A percentile compares a stretch with the other conserved stretches of the same genome.
Conservation (phyloP, 2,797 vertebrate species). For the Sebastes steindachneri region DNA sequence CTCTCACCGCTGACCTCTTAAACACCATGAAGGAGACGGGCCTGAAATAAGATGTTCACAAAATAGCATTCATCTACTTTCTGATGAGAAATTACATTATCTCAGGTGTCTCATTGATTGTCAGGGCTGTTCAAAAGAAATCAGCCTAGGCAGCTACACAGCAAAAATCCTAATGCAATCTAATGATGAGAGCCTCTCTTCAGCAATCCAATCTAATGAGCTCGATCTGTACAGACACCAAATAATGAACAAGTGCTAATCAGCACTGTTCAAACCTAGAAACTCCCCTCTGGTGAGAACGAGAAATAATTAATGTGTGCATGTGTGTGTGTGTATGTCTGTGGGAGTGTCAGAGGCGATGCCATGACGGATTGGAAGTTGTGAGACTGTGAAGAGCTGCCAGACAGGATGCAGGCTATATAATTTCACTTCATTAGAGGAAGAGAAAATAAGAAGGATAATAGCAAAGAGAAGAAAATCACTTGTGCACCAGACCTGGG, state of each 20-base stretch:
- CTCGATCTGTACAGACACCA: slow-evolving; percentile 2
- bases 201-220: neutral
- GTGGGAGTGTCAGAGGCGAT: neutral
- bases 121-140: neutral
- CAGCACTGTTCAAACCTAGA: neutral
- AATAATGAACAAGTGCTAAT: slow-evolving; percentile 31
- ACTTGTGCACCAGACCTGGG: neutral
- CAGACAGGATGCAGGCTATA: slow-evolving; percentile 12
- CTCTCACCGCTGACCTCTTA: neutral
- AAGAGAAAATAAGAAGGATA: neutral
- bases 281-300: slow-evolving; percentile 5
- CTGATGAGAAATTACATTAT: neutral
- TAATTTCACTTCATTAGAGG: slow-evolving; percentile 4
- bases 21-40: neutral
- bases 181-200: neutral
- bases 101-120: neutral
- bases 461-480: neutral
- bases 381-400: neutral
- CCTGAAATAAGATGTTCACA: neutral
- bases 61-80: neutral
- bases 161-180: neutral
- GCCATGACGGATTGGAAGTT: neutral
- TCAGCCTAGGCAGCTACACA: neutral
- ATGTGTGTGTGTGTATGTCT: neutral
- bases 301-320: slow-evolving; percentile 15